Evolutionary conservation across 2,888 invertebrate genomes (phyloP).

Genomic region (Chironomus tentans): DNA sequence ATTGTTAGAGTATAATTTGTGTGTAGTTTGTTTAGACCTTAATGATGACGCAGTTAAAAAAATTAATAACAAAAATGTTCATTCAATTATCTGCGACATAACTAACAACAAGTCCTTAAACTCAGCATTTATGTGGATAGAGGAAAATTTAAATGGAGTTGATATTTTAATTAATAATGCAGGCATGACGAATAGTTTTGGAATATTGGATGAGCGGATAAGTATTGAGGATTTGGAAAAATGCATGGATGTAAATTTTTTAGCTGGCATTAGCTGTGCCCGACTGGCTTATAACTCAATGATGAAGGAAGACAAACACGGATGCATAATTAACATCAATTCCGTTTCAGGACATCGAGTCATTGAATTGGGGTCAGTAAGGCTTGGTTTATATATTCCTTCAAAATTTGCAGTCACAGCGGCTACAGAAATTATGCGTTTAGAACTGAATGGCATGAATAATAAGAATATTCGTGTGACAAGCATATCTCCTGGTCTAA

Average conservation of each 20-base stretch:
- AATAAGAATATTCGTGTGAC: not conserved
- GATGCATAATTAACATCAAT: not conserved
- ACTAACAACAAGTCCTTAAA: conserved; percentile 35
- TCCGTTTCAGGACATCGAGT: not conserved
- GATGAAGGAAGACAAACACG: not conserved
- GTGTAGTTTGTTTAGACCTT: conserved; percentile 47
- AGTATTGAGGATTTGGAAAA: not conserved
- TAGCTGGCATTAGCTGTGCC: not conserved
- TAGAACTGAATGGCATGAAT: not conserved
- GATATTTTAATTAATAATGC: conserved; percentile 42
- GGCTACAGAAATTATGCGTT: not conserved
- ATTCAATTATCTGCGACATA: conserved; percentile 35
- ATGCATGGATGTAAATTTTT: not conserved
- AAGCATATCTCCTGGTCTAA: not conserved
- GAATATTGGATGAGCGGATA: not conserved
- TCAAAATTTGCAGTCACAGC: not conserved
- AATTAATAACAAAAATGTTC: conserved; percentile 17
- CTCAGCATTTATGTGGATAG: conserved; percentile 37
- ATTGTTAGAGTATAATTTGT: conserved; percentile 43
- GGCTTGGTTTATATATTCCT: not conserved
- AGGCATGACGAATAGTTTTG: conserved; percentile 36
- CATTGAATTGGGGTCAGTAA: not conserved
- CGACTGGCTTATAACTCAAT: not conserved
- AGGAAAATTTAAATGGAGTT: conserved; percentile 35
- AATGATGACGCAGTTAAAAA: conserved; percentile 41